Conservation (phyloP, 2,113 vertebrate genomes). For the Columba livia region DNA sequence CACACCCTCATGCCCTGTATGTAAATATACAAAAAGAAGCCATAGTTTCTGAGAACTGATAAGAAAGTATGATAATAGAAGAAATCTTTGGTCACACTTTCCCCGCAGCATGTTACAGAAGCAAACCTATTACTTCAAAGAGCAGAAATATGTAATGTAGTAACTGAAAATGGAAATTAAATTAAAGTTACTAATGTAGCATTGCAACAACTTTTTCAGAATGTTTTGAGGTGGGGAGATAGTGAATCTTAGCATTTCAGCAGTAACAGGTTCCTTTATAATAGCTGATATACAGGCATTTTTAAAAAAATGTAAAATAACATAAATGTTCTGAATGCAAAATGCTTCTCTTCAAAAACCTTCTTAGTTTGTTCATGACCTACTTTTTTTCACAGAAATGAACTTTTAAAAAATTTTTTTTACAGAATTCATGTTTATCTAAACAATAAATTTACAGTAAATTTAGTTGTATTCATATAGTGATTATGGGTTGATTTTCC, state of each 20-base stretch:
- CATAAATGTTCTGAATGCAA: background rate
- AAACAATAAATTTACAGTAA: background rate
- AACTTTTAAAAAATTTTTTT: background rate
- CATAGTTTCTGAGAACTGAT: background rate
- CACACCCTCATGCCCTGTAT: background rate
- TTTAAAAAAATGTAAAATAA: background rate
- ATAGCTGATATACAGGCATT: background rate
- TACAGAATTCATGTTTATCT: background rate
- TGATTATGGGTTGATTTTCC: background rate
- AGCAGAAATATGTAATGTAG: background rate
- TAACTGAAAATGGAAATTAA: background rate
- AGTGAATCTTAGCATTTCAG: background rate
- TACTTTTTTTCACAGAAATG: background rate
- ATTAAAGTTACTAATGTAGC: background rate
- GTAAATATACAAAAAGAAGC: background rate
- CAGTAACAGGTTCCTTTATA: background rate
- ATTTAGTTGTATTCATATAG: background rate
- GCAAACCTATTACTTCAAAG: background rate
- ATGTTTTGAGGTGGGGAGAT: background rate
- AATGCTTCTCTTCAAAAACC: background rate
- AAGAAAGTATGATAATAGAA: background rate
- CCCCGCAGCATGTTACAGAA: background rate
- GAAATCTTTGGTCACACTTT: background rate
- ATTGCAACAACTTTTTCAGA: background rate
- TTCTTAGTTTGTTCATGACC: background rate